Percentiles rank a stretch among this genome's conserved stretches.
These are phyloP conservation scores for Stomatorhinus walkeri DNA, from an alignment of 2,797 vertebrate genomes.

Conservation along the genomic window DNA sequence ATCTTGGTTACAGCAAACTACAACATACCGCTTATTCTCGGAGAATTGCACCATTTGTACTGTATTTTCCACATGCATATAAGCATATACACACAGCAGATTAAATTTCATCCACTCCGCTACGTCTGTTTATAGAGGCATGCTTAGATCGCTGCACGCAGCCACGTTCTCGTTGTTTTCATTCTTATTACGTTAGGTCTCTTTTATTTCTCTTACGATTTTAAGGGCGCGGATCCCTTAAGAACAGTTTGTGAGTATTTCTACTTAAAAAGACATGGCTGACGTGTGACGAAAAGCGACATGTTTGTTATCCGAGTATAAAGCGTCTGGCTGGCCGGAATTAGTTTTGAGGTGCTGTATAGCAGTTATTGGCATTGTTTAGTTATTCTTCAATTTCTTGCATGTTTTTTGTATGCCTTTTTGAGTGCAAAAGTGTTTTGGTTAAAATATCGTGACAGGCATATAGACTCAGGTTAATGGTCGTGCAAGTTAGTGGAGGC, in stretches of 20 bases:
- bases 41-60: neutral
- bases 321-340: neutral
- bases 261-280: neutral
- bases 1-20: neutral
- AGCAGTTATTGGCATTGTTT: neutral
- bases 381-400: neutral
- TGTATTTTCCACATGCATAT: neutral
- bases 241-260: conserved; percentile 6
- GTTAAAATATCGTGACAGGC: neutral
- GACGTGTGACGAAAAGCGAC: neutral
- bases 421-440: neutral
- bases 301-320: neutral
- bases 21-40: neutral
- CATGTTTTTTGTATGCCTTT: neutral
- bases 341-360: neutral
- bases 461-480: neutral
- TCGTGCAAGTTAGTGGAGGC: neutral
- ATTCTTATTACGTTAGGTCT: neutral
- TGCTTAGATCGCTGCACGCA: neutral
- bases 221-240: neutral
- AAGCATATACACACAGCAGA: neutral
- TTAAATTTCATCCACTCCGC: neutral
- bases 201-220: neutral
- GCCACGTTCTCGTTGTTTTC: neutral
- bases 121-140: neutral